These are phyloP conservation scores for Tarsius wallacei DNA, from an alignment of 2,797 vertebrate species.

Conservation along the genomic window DNA sequence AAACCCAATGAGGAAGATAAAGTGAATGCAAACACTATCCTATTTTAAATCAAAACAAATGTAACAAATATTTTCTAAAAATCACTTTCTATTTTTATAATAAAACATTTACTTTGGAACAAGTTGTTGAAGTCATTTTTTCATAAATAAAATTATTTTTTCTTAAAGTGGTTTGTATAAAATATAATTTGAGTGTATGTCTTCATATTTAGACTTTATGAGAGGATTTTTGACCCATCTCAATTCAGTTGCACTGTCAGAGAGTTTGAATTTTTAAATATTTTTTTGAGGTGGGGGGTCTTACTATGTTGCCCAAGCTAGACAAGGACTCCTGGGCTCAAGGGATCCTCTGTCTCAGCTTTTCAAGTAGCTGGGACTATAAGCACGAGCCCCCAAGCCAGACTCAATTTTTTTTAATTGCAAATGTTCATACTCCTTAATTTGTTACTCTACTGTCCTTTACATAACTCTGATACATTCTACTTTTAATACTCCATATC, in stretches of 20 bases:
- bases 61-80: constrained; percentile 14
- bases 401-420: neutral
- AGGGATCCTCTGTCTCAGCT: neutral
- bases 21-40: neutral
- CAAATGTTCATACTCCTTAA: neutral
- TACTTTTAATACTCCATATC: neutral
- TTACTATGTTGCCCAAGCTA: neutral
- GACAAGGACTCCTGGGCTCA: neutral
- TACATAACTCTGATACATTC: neutral
- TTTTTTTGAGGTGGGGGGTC: neutral
- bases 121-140: neutral
- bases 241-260: neutral
- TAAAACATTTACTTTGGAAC: neutral
- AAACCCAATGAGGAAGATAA: neutral
- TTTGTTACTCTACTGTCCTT: neutral
- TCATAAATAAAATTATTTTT: neutral
- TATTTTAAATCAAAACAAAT: constrained; percentile 32
- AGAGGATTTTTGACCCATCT: neutral
- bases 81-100: neutral
- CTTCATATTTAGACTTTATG: neutral
- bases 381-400: neutral
- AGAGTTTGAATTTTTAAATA: neutral
- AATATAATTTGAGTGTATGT: neutral
- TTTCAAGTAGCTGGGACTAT: neutral
- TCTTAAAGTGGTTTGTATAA: neutral